Evolutionary conservation across 2,113 vertebrate species (phyloP), one percentile per base, ranked within the genome.

Genomic region (Corapipo altera): DNA sequence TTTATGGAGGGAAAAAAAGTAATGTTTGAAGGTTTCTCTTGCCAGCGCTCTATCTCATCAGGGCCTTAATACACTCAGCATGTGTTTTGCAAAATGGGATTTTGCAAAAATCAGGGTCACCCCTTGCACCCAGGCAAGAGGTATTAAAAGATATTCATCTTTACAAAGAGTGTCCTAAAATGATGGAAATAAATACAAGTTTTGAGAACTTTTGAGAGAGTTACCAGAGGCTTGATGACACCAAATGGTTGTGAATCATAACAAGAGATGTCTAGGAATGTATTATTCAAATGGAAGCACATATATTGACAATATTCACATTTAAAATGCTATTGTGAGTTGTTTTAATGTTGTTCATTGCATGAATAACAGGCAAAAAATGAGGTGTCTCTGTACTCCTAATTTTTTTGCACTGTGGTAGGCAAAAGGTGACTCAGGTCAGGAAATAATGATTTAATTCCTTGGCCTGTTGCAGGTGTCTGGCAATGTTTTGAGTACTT

Each of bases 51-150:
- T 89, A 96, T 97, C 71, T 87, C 96, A 95, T 96, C 91, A 91
- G 86, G 91, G 48, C 46, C 87, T 89, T 92, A 92, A 94, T 89
- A 85, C 49, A 88, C 73, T 87, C 87, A 55, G 81, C 64, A 43
- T 82, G 88, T 96, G 96, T 89, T 96, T 94, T 81, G 92, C 80
- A 95, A 95, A 94, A 91, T 93, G 74, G 89, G 88, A 89, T 85
- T 94, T 94, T 86, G 77, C 51, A 92, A 89, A 93, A 94, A 92
- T 79, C 91, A 62, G 92, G 75, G 49, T 91, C 62, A 80, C 80
- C 22, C 43, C 46, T 85, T 79, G 81, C 76, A 77, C 73, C 71
- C 85, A 70, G 93, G 77, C 27, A 69, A 72, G 43, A 95, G 72
- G 90, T 62, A 94, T 92, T 96, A 93, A 85, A 92, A 88, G 84